phyloP scores from a whole-genome alignment of 2,113 vertebrate genomes.

The Hemichromis elongatus region DNA sequence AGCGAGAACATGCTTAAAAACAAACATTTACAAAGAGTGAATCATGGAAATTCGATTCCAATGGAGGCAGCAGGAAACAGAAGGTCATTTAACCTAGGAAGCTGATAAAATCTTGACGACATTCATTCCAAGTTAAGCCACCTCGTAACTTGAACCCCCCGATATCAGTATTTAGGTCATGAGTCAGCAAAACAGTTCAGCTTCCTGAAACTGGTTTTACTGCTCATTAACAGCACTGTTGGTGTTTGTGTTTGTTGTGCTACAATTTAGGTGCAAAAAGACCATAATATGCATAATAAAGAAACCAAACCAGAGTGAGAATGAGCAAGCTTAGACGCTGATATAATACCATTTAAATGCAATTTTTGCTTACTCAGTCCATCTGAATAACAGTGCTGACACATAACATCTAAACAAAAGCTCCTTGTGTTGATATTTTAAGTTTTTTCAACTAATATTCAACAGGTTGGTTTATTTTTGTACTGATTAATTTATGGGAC shows the following conservation, averaged over 20 bases:
- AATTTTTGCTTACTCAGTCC: not conserved
- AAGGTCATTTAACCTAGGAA: not conserved
- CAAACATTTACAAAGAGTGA: constrained; percentile 64
- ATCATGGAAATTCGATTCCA: constrained; percentile 13
- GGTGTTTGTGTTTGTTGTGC: not conserved
- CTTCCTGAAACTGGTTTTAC: not conserved
- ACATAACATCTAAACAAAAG: not conserved
- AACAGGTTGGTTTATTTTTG: not conserved
- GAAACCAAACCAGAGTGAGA: not conserved
- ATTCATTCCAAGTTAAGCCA: not conserved
- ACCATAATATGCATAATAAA: not conserved
- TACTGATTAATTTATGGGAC: not conserved
- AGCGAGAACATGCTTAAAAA: constrained; percentile 76
- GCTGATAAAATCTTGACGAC: not conserved
- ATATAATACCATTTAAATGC: not conserved
- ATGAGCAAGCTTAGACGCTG: not conserved
- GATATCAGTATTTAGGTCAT: not conserved
- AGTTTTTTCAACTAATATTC: not conserved
- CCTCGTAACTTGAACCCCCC: not conserved
- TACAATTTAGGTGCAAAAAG: not conserved
- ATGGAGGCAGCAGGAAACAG: constrained; percentile 7
- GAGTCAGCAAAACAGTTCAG: not conserved
- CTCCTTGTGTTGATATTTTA: not conserved
- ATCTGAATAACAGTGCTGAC: not conserved
- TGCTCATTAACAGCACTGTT: not conserved